These are phyloP conservation scores for Phymatocera aterrima DNA, from an alignment of 2,888 invertebrate genomes.

Conservation along the genomic window DNA sequence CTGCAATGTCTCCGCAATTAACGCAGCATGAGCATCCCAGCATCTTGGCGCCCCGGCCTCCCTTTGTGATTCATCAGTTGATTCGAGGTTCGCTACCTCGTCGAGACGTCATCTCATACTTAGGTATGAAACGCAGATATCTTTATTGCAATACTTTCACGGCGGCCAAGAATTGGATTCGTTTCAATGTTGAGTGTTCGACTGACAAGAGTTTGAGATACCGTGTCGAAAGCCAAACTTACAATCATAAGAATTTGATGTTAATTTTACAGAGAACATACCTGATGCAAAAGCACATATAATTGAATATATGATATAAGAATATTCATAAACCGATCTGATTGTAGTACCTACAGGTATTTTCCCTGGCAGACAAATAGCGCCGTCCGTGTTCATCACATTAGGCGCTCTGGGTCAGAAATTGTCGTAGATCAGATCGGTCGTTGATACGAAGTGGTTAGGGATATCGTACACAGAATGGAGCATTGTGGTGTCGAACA, in stretches of 20 bases:
- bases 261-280: background rate
- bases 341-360: no score
- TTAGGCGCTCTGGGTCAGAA: background rate
- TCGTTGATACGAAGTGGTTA: conserved; percentile 7
- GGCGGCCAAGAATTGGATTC: background rate
- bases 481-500: conserved; percentile 19
- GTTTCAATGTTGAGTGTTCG: conserved; percentile 16
- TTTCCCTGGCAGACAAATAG: background rate
- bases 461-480: background rate
- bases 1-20: conserved; percentile 49
- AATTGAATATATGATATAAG: no score
- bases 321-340: no score
- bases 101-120: conserved; percentile 23
- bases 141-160: background rate
- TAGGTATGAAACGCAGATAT: conserved; percentile 15
- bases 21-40: conserved; percentile 46
- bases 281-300: no score
- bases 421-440: conserved; percentile 21
- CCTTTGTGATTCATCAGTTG: conserved; percentile 33
- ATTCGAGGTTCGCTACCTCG: background rate
- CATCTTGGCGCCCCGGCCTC: conserved; percentile 46
- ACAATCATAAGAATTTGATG: background rate
- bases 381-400: background rate
- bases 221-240: background rate
- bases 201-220: background rate